Conservation (phyloP, 2,113 vertebrate genomes). For the Gambusia affinis region DNA sequence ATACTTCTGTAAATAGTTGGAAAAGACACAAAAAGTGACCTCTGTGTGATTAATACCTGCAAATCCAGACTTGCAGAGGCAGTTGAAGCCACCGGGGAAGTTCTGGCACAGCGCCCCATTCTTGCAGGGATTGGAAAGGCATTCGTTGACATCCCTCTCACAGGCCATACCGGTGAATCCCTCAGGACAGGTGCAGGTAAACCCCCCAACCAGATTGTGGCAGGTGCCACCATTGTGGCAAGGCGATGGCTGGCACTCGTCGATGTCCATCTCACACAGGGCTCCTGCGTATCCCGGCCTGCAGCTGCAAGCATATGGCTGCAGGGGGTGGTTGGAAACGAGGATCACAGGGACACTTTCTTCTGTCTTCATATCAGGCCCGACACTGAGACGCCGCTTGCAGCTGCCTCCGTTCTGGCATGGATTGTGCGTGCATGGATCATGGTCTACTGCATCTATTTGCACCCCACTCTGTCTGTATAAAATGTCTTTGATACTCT, state of each 20-base stretch:
- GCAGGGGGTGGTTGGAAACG: constrained; percentile 87
- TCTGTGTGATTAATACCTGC: constrained; percentile 84
- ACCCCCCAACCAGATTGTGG: constrained; percentile 93
- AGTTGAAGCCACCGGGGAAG: constrained; percentile 94
- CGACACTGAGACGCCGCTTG: constrained; percentile 85
- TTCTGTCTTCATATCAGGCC: constrained; percentile 74
- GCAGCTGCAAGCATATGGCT: constrained; percentile 90
- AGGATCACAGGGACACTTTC: constrained; percentile 91
- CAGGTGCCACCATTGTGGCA: constrained; percentile 96
- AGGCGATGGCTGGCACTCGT: constrained; percentile 92
- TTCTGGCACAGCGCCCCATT: constrained; percentile 94
- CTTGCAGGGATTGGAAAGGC: constrained; percentile 92
- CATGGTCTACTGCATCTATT: constrained; percentile 92
- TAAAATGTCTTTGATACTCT: constrained; percentile 93
- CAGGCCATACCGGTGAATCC: constrained; percentile 96
- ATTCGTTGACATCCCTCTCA: constrained; percentile 95
- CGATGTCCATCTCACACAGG: constrained; percentile 88
- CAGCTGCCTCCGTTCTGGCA: constrained; percentile 96
- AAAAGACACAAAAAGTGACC: constrained; percentile 48
- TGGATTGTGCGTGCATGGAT: constrained; percentile 88
- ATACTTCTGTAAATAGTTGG: too few species aligned
- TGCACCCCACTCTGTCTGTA: constrained; percentile 90
- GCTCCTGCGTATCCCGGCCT: constrained; percentile 88
- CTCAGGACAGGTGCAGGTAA: constrained; percentile 92
- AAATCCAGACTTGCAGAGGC: constrained; percentile 92